Evolutionary conservation across 2,888 invertebrate genomes (phyloP).

Genomic region (Chironomus tentans): DNA sequence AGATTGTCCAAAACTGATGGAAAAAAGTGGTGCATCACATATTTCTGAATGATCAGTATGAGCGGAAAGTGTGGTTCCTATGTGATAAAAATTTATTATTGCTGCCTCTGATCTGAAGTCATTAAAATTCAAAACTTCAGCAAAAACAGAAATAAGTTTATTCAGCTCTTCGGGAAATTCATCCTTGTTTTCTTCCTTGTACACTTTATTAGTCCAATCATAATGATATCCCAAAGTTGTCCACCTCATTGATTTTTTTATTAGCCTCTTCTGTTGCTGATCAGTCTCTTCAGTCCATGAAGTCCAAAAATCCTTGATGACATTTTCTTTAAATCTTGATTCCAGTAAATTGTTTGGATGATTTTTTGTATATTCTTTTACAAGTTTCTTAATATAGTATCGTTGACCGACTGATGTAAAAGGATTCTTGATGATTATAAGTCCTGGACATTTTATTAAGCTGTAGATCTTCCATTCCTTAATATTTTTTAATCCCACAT

Average conservation of each 20-base stretch:
- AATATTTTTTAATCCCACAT: conserved; percentile 43
- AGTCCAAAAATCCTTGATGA: conserved; percentile 25
- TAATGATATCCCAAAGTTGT: conserved; percentile 95
- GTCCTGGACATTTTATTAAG: conserved; percentile 56
- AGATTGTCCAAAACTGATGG: conserved; percentile 91
- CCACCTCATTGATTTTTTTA: conserved; percentile 64
- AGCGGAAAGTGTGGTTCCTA: conserved; percentile 83
- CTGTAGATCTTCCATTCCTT: conserved; percentile 55
- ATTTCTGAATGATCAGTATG: conserved; percentile 96
- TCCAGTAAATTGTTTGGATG: conserved; percentile 39
- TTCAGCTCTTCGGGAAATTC: conserved; percentile 66
- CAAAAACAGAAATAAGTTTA: conserved; percentile 54
- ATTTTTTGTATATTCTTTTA: conserved; percentile 68
- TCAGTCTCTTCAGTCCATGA: conserved; percentile 55
- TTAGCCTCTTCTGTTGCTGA: conserved; percentile 43
- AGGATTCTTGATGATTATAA: conserved; percentile 73
- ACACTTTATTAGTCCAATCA: conserved; percentile 92
- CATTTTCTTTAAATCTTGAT: conserved; percentile 30
- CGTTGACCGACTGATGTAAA: conserved; percentile 69
- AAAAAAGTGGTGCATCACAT: conserved; percentile 78
- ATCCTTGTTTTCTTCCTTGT: conserved; percentile 56
- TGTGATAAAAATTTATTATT: conserved; percentile 92
- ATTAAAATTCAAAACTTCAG: conserved; percentile 48
- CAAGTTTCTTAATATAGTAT: conserved; percentile 72
- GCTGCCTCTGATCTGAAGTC: conserved; percentile 79